These are phyloP conservation scores for Drosophila colorata DNA, from an alignment of 2,888 invertebrate genomes.

Conservation along the genomic window DNA sequence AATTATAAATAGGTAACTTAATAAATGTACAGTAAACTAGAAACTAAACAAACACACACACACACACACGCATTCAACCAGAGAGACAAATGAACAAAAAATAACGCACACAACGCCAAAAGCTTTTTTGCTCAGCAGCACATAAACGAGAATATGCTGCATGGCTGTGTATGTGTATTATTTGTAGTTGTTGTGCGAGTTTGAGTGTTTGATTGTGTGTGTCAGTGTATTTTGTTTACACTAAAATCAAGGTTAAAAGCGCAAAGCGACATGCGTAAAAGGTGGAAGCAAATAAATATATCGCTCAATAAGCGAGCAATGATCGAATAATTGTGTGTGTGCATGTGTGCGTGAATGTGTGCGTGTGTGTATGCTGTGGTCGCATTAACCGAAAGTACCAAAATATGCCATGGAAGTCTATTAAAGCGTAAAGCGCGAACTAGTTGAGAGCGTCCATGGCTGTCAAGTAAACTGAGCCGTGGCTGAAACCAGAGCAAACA, in stretches of 20 bases:
- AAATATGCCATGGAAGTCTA: conserved; percentile 47
- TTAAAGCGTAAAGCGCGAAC: conserved; percentile 56
- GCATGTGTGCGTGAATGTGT: neutral
- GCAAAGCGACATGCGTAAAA: conserved; percentile 76
- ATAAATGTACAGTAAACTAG: conserved; percentile 72
- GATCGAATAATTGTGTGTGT: conserved; percentile 51
- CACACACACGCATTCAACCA: conserved; percentile 24
- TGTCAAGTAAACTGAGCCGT: conserved; percentile 39
- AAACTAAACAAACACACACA: conserved; percentile 51
- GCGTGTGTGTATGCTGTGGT: conserved; percentile 13
- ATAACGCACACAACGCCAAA: conserved; percentile 63
- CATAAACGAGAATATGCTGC: conserved; percentile 57
- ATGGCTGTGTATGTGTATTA: conserved; percentile 43
- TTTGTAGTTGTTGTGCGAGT: conserved; percentile 40
- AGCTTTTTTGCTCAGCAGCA: conserved; percentile 59
- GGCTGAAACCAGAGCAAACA: conserved; percentile 54
- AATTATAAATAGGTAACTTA: conserved; percentile 79
- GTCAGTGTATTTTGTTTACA: conserved; percentile 72
- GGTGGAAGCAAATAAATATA: conserved; percentile 75
- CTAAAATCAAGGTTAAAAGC: conserved; percentile 79
- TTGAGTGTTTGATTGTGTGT: conserved; percentile 11
- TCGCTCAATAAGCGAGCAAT: conserved; percentile 67
- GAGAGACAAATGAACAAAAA: conserved; percentile 57
- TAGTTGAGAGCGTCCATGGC: conserved; percentile 39
- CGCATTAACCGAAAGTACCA: conserved; percentile 54